Base-by-base conservation (phyloP, 2,113 vertebrate species). In the Leucosticte australis region DNA sequence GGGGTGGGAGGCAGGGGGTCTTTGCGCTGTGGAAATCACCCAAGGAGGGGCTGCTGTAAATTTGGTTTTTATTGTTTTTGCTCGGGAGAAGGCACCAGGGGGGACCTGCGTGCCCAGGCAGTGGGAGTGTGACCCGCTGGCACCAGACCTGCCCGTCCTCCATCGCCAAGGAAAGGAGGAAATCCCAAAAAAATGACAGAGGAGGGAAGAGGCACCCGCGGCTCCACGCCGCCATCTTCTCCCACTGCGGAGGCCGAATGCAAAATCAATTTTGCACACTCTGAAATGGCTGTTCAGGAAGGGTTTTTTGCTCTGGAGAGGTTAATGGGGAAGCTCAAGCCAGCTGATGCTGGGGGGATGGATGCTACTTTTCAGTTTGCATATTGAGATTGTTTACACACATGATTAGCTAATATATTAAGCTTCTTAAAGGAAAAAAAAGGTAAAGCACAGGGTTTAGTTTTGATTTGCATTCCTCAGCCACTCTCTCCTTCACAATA, bases 161-260 rank as follows among this genome's bases (percentile, higher is more conserved):
- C 87, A 68, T 31, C 13, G 4, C 20, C 1, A 13, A 87, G 90
- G 78, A 37, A 18, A 47, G 41, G 50, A 28, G 37, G 67, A 63
- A 20, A 11, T 46, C 57, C 42, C 82, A 30, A 49, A 81, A 89
- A 65, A 30, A 30, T 0, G 30, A 11, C 0, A 1, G 42, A 33
- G 44, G 23, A 78, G 71, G 5, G 71, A 44, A 88, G 35, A 57
- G 41, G 59, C 2, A 3, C 37, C 30, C 1, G 2, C 7, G 0
- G 85, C 80, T 69, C 84, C 1, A 8, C 2, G 13, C 64, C 90
- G 84, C 96, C 93, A 94, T 97, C 91, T 97, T 96, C 97, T 92
- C 37, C 37, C 74, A 7, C 62, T 10, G 24, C 27, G 1, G 65
- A 90, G 46, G 15, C 19, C 7, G 31, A 70, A 42, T 33, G 64